Base-by-base conservation (phyloP, 2,113 vertebrate species). In the Tragulus kanchil region DNA sequence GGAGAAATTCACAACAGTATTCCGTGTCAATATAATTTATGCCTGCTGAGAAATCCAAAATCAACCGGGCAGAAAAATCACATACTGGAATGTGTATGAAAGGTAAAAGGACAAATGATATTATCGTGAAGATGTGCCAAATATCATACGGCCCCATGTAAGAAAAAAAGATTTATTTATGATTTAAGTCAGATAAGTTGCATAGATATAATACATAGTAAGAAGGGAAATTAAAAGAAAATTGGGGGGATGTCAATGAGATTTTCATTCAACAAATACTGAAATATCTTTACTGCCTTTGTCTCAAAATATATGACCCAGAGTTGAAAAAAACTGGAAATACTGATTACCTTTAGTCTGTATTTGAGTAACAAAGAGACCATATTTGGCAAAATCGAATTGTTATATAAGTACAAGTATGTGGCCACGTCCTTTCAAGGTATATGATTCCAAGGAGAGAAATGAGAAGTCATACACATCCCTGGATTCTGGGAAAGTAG, bases 1-100 rank as follows among this genome's bases (percentile, higher is more conserved):
- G 67, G 75, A 84, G 71, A 96, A 97, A 96, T 58, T 92, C 56
- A 86, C 89, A 89, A 19, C 91, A 56, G 23, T 81, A 65, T 95
- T 94, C 89, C 82, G 13, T 58, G 7, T 91, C n/a, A 61, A 77
- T 93, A 93, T 85, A 23, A 96, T 71, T 94, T 95, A 90, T 85
- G 65, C 48, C 62, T 95, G 21, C 48, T 95, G 8, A 92, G 84
- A 95, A 95, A 84, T 93, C 58, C 62, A 87, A 87, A 92, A 64
- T 93, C 26, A 26, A 92, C 88, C 89, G 75, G 77, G 50, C 50
- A 54, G 73, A 94, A 56, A 84, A 8, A 58, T 85, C 65, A 78
- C 36, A 36, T 36, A 36, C 0, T 95, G 90, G 79, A 56, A 6
- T 94, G 21, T 90, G 16, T 94, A 95, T 3, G 7, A 91, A 93